Conservation (phyloP, 2,888 invertebrate genomes). For the Zhuqinia jingwanae region DNA sequence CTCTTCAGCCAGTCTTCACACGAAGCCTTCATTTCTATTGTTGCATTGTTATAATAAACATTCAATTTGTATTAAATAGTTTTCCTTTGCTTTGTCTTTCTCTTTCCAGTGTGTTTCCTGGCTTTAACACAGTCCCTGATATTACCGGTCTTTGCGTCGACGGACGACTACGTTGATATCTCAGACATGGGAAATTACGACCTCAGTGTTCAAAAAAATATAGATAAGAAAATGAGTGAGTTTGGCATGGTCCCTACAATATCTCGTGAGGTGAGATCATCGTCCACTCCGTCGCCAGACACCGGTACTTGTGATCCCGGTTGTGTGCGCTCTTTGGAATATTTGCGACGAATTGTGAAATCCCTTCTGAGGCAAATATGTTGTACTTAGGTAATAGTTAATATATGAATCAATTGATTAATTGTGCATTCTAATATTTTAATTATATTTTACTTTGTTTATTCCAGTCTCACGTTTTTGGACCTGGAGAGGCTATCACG, state of each 20-base stretch:
- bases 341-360: conserved; percentile 75
- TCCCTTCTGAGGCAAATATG: conserved; percentile 77
- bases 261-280: not conserved
- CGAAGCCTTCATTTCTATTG: no score
- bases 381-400: no score
- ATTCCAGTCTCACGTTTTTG: conserved; percentile 77
- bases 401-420: conserved; percentile 64
- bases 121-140: conserved; percentile 9
- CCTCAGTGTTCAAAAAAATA: conserved; percentile 74
- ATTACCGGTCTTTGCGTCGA: not conserved
- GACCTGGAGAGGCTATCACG: conserved; percentile 78
- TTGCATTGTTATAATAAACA: no score
- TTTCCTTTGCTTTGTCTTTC: not conserved
- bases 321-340: conserved; percentile 66
- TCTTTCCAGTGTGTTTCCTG: conserved; percentile 9
- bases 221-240: conserved; percentile 55
- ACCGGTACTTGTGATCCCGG: conserved; percentile 1
- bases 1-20: no score
- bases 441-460: not conserved
- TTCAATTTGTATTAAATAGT: no score
- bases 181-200: conserved; percentile 78
- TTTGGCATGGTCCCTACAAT: conserved; percentile 36
- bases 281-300: not conserved
- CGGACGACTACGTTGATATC: conserved; percentile 74
- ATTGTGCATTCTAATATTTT: no score